Evolutionary conservation across 64 coral and sea anemone species (phyloP).

Genomic region (Actinia tenebrosa): DNA sequence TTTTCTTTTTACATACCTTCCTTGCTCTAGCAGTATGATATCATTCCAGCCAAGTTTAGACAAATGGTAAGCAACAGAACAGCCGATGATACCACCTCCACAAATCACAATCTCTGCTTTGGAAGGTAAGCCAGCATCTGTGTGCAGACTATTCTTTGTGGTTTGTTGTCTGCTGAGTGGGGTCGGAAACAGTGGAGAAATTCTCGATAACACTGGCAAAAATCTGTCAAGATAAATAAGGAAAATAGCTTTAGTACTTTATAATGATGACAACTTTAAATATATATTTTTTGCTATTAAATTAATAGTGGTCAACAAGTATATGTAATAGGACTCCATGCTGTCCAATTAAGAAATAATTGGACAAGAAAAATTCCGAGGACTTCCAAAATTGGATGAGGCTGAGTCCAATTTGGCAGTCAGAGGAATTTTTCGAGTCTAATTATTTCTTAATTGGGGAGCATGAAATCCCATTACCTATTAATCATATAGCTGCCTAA

Average conservation of each 20-base stretch:
- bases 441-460: no score
- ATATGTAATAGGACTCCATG: no score
- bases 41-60: slow-evolving; percentile 91
- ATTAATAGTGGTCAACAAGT: no score
- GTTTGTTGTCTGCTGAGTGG: not conserved
- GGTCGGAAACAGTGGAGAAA: not conserved
- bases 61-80: slow-evolving; percentile 87
- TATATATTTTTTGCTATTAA: no score
- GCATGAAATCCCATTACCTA: no score
- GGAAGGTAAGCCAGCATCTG: slow-evolving; percentile 32
- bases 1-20: slow-evolving; percentile 46
- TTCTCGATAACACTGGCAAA: not conserved
- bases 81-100: slow-evolving; percentile 82
- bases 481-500: no score
- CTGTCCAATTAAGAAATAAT: no score
- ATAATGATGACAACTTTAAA: no score
- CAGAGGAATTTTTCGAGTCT: no score
- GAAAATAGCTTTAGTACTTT: not conserved
- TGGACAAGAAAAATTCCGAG: no score
- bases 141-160: not conserved
- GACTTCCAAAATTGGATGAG: no score
- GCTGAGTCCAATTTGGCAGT: no score
- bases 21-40: slow-evolving; percentile 76
- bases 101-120: slow-evolving; percentile 75
- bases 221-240: not conserved